Conservation (phyloP, 2,888 invertebrate genomes). For the Fragum sueziense region DNA sequence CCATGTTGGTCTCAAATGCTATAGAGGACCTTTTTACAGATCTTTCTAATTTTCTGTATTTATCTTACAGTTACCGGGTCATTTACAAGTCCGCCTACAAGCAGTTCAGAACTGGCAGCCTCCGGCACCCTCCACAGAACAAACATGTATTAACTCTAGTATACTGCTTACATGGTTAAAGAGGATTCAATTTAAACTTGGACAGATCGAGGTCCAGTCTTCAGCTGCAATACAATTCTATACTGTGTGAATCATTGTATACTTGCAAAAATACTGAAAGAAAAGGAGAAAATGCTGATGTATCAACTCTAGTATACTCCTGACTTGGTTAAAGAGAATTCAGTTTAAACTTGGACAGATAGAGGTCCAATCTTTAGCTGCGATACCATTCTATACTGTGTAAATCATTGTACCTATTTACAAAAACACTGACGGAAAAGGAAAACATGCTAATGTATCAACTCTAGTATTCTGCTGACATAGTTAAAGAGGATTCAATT, state of each 20-base stretch:
- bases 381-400: constrained; percentile 90
- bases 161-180: constrained; percentile 90
- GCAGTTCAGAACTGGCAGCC: constrained; percentile 93
- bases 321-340: constrained; percentile 93
- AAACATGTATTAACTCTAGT: constrained; percentile 81
- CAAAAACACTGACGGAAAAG: too few species aligned
- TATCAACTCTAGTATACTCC: constrained; percentile 81
- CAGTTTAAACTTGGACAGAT: constrained; percentile 99
- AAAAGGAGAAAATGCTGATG: constrained; percentile 50
- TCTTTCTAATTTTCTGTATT: too few species aligned
- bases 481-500: constrained; percentile 97
- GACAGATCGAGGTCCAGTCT: constrained; percentile 96
- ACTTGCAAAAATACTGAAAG: too few species aligned
- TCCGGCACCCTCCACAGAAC: constrained; percentile 81
- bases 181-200: constrained; percentile 98
- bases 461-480: constrained; percentile 84
- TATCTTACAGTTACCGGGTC: constrained; percentile 90
- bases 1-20: too few species aligned
- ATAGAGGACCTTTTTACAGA: too few species aligned
- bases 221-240: constrained; percentile 94
- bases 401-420: too few species aligned
- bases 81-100: constrained; percentile 93
- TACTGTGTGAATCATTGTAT: constrained; percentile 65
- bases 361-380: constrained; percentile 93
- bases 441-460: too few species aligned